phyloP scores from a whole-genome alignment of 2,888 invertebrate species.

The Sarcophaga variegata region DNA sequence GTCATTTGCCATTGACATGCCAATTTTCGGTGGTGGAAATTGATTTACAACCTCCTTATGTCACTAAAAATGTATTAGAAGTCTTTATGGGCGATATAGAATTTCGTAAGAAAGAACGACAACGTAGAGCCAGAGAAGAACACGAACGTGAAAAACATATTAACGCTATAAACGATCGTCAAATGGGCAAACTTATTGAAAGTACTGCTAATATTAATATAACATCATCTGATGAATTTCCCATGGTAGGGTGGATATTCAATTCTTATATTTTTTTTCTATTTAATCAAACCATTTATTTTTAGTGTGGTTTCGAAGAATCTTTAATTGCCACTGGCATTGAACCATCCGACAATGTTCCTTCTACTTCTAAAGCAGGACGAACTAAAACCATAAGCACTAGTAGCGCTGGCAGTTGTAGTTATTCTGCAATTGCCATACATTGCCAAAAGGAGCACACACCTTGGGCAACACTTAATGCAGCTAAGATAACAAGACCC shows the following conservation, averaged over 20 bases:
- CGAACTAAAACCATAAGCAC: slow-evolving; percentile 65
- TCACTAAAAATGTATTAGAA: slow-evolving; percentile 87
- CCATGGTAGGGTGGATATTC: slow-evolving; percentile 81
- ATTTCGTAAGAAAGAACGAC: slow-evolving; percentile 86
- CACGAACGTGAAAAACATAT: slow-evolving; percentile 90
- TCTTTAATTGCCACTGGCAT: slow-evolving; percentile 64
- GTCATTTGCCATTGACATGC: slow-evolving; percentile 95
- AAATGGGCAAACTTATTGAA: slow-evolving; percentile 86
- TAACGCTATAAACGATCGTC: slow-evolving; percentile 87
- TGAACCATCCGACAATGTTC: slow-evolving; percentile 62
- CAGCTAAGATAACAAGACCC: slow-evolving; percentile 38
- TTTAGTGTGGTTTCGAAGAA: slow-evolving; percentile 80
- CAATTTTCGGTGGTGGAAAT: slow-evolving; percentile 96
- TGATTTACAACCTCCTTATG: slow-evolving; percentile 87
- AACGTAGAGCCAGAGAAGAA: slow-evolving; percentile 89
- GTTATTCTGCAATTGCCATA: slow-evolving; percentile 61
- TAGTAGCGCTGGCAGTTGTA: slow-evolving; percentile 62
- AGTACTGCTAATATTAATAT: slow-evolving; percentile 85
- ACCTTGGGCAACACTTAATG: slow-evolving; percentile 61
- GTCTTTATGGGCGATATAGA: slow-evolving; percentile 90
- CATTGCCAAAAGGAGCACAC: slow-evolving; percentile 52
- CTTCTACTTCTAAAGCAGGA: slow-evolving; percentile 62
- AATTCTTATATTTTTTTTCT: neutral
- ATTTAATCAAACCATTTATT: neutral
- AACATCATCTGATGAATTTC: slow-evolving; percentile 83